phyloP scores from a whole-genome alignment of 2,888 invertebrate species.

The Synergus japonicus region DNA sequence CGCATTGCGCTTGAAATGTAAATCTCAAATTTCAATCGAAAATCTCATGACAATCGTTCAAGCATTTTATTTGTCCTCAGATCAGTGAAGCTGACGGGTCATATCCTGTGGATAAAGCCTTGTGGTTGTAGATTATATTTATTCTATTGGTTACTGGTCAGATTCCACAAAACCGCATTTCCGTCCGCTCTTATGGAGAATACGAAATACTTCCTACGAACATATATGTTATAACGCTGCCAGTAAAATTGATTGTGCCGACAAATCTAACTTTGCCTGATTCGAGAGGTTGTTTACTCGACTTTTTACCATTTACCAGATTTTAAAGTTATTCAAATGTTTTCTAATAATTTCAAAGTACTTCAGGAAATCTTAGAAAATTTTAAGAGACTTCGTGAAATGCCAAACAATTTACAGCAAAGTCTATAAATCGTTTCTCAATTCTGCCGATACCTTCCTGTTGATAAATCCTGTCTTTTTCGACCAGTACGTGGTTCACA shows the following conservation, averaged over 20 bases:
- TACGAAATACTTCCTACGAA: not conserved
- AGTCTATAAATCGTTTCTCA: too few species aligned
- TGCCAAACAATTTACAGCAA: too few species aligned
- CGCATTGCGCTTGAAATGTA: not conserved
- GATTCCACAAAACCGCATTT: not conserved
- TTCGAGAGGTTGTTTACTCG: too few species aligned
- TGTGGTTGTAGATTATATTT: not conserved
- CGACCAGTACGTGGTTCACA: constrained; percentile 16
- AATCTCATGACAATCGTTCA: not conserved
- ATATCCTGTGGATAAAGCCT: not conserved
- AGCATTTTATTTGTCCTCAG: not conserved
- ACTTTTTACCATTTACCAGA: too few species aligned
- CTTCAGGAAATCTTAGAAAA: too few species aligned
- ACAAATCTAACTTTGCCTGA: too few species aligned
- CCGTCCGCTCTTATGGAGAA: not conserved
- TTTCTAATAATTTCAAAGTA: too few species aligned
- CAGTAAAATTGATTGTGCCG: too few species aligned
- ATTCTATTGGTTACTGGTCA: not conserved
- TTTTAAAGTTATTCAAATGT: too few species aligned
- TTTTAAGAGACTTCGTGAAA: too few species aligned
- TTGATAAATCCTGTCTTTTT: not conserved
- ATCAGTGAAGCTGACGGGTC: not conserved
- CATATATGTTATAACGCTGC: not conserved
- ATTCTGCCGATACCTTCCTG: not conserved
- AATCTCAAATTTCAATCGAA: not conserved